A percentile compares a stretch with the other conserved stretches of the same genome.
Evolutionary conservation across 2,113 vertebrate species (phyloP).

Genomic region (Embiotoca jacksoni): DNA sequence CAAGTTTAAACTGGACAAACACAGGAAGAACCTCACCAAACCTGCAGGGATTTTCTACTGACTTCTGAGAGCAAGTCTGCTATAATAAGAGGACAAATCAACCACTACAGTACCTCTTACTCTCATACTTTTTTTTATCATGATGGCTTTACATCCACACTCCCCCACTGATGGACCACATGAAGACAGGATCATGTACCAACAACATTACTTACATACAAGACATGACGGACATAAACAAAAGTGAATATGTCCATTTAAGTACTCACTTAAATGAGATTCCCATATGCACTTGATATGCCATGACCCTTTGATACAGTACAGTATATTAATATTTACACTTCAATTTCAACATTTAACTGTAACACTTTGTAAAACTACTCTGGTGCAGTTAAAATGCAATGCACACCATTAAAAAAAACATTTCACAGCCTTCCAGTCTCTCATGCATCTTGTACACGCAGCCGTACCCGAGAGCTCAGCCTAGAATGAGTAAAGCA

Average conservation of each 20-base stretch:
- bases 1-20: conserved; percentile 34
- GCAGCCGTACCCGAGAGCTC: conserved; percentile 58
- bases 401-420: conserved; percentile 27
- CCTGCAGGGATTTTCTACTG: not conserved
- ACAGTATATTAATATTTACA: conserved; percentile 49
- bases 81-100: conserved; percentile 23
- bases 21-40: not conserved
- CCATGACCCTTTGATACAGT: conserved; percentile 73
- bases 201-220: conserved; percentile 58
- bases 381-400: conserved; percentile 41
- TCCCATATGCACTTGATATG: conserved; percentile 81
- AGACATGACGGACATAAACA: conserved; percentile 78
- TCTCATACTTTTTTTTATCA: not conserved
- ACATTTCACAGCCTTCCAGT: conserved; percentile 13
- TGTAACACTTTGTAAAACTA: conserved; percentile 18
- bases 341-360: conserved; percentile 36
- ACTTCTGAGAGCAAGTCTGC: not conserved
- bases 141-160: conserved; percentile 41
- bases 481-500: conserved; percentile 59
- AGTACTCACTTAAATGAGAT: conserved; percentile 90
- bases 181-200: conserved; percentile 62
- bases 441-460: conserved; percentile 55
- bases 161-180: conserved; percentile 49
- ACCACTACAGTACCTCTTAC: not conserved
- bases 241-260: conserved; percentile 86